Evolutionary conservation across 2,113 vertebrate genomes (phyloP), one percentile per base, ranked within the genome.

Genomic region (Semnornis frantzii): DNA sequence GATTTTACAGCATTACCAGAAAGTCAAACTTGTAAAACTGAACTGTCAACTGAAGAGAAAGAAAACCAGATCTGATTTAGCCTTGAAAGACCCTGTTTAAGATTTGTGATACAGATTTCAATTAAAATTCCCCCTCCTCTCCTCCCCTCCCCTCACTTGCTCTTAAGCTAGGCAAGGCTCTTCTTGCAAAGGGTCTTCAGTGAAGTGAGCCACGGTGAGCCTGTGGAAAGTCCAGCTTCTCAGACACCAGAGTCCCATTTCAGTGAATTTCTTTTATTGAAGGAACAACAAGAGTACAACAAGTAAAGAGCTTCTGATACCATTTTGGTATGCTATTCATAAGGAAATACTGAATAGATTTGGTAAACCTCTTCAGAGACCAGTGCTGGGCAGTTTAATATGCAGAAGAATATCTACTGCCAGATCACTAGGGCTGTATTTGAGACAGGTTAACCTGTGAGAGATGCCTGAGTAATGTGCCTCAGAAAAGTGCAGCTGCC

Each of bases 1-100:
- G 8, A 44, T 34, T 1, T 0, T 34, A 42, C 39, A 71, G 34
- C 52, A 28, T 15, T 3, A 1, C n/a, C 34, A 59, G 42, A 58
- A 81, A 80, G 76, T 12, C 62, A 23, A 9, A 68, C 60, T 21
- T 77, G 57, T 31, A 58, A 74, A 77, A 18, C 12, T 42, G 69
- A 78, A 74, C 25, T 52, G 50, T 42, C 42, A 55, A 2, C 3
- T 15, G 50, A 12, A 52, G 50, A 52, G 50, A 24, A 52, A 52
- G 50, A 52, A 52, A 52, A 52, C 24, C 5, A 52, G 7, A 39
- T 54, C 15, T 46, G 18, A 66, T 52, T 74, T 34, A 87, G 58
- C 28, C 34, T 50, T 50, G 9, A 71, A 85, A 87, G 42, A 64
- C 10, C 4, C 12, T 37, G 5, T 55, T 4, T 73, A 46, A 62